Evolutionary conservation across 1,140 invertebrate genomes (phyloP), one percentile per base, ranked within the genome.

Genomic region (Dendrolimus kikuchii): DNA sequence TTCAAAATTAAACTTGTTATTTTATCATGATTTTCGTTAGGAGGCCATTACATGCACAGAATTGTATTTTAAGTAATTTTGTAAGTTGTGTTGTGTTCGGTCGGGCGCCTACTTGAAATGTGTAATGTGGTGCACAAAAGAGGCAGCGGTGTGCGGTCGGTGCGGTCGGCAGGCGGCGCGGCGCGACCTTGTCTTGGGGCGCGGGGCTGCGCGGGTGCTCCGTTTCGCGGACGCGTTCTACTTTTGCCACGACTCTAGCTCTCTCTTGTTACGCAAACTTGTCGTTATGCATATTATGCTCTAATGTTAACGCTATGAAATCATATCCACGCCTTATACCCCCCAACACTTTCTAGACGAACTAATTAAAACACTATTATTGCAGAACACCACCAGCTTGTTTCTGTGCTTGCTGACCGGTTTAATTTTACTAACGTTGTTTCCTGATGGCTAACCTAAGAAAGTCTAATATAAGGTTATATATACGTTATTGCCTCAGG

Each of bases 211-310:
- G 57, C 62, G 50, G 59, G 57, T 68, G 74, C 65, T 64, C 66
- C 57, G 70, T 71, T 81, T 76, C 65, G 74, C 74, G 74, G 69
- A 65, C 72, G 69, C 68, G 80, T 82, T 77, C 81, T 60, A 81
- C 77, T 80, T 84, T 70, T 68, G 68, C 66, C 57, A 46, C 43
- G 23, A n/a, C n/a, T 38, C 42, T 71, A 74, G 74, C 79, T 84
- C 81, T 84, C 81, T 84, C 81, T 82, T 78, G 74, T 84, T 84
- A 82, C 81, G 81, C 77, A 84, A 84, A 82, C 73, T 62, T 70
- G 74, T 67, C 74, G 79, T 82, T 81, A 81, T 81, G 78, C 72
- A 76, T 81, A 74, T 82, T 82, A 85, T 78, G 74, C 66, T 77
- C 77, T 66, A 68, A 65, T 66, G 23, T 23, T 23, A 23, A 23